These are phyloP conservation scores for Aphis craccivora DNA, from an alignment of 1,140 invertebrate species.

Conservation along the genomic window DNA sequence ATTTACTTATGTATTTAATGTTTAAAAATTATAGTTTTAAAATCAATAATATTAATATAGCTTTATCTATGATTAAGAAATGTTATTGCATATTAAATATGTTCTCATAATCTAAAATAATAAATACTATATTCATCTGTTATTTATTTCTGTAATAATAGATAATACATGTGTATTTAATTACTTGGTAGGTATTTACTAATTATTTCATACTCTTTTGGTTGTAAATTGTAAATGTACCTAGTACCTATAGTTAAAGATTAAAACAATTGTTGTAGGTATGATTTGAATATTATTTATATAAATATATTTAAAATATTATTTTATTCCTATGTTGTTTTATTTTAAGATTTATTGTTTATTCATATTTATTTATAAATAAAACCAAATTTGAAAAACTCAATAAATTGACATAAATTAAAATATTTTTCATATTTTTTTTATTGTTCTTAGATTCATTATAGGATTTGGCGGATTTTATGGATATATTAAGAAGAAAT, in stretches of 20 bases:
- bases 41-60: neutral
- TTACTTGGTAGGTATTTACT: neutral
- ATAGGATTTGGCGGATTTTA: too few species aligned
- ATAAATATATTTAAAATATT: constrained; percentile 19
- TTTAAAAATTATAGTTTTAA: constrained; percentile 9
- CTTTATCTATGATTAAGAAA: neutral
- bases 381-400: neutral
- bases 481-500: too few species aligned
- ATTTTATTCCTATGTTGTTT: neutral
- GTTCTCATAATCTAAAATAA: constrained; percentile 23
- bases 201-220: neutral
- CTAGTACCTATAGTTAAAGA: neutral
- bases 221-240: constrained; percentile 9
- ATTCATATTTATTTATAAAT: neutral
- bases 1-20: neutral
- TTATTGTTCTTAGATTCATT: too few species aligned
- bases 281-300: neutral
- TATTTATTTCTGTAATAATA: constrained; percentile 13
- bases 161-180: neutral
- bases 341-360: neutral
- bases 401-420: neutral
- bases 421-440: too few species aligned
- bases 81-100: neutral
- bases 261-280: neutral
- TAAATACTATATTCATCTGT: neutral